phyloP scores from a whole-genome alignment of 2,797 vertebrate species.

The Eupleurogrammus muticus region DNA sequence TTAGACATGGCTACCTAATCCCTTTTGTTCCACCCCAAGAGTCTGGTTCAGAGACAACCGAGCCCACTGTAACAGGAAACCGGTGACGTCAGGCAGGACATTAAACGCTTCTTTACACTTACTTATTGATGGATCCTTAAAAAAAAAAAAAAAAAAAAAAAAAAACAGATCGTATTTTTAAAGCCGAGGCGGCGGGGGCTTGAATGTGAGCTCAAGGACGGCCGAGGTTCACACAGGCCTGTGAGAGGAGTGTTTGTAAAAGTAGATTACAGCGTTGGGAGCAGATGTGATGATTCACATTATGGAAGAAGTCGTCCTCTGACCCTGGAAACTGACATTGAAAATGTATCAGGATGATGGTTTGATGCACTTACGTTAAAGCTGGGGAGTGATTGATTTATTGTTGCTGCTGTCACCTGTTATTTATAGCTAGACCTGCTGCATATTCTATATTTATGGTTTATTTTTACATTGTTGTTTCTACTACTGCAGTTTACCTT shows the following conservation, averaged over 20 bases:
- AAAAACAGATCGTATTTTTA: conserved; percentile 25
- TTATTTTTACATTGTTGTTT: no score
- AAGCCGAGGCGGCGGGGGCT: conserved; percentile 3
- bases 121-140: conserved; percentile 77
- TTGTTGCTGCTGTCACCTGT: no score
- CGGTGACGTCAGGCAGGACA: conserved; percentile 75
- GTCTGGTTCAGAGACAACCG: conserved; percentile 72
- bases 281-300: conserved; percentile 2
- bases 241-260: neutral
- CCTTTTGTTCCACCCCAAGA: conserved; percentile 71
- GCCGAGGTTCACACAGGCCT: neutral
- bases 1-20: conserved; percentile 74
- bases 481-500: no score
- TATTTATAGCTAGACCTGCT: no score
- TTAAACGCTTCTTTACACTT: conserved; percentile 67
- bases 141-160: conserved; percentile 32
- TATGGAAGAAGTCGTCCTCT: no score
- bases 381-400: no score
- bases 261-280: no score
- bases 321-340: neutral
- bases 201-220: conserved; percentile 18
- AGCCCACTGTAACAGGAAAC: conserved; percentile 72
- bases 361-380: neutral
- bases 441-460: no score
- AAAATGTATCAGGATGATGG: neutral